Base-by-base conservation (phyloP, 2,888 invertebrate genomes). In the Habrosyne pyritoides region DNA sequence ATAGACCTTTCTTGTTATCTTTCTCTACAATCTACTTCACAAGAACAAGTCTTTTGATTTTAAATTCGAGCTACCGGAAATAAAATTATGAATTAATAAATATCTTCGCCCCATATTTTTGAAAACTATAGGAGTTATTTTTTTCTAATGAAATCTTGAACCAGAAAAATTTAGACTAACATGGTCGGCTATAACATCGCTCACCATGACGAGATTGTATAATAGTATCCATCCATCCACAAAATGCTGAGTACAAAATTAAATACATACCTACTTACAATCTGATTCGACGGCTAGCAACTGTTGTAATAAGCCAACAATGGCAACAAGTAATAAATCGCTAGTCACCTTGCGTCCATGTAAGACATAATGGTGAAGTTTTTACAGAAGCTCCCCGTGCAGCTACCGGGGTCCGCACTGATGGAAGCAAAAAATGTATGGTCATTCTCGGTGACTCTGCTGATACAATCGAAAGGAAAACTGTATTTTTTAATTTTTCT, bases 341-440 rank as follows among this genome's bases (percentile, higher is more conserved):
- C 76, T 73, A 78, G 79, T 81, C 80, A 84, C 73, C 71, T 71
- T 64, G 64, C 64, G 63, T 66, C 71, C 69, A 61, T 61, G 64
- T 60, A 66, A 73, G 71, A 71, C 67, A 80, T 81, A 79, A 79
- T 79, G 66, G 70, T 59, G 53, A 18, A 49, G 14, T 84, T 84
- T 84, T 82, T 85, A 80, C 71, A 69, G 64, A 63, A 71, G 74
- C 69, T 66, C 61, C n/a, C 67, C 65, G 60, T 71, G 61, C 69
- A 54, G 85, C 87, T 86, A 85, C 84, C 79, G 87, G 77, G 69
- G 75, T 74, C 79, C 79, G 81, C 80, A 68, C 63, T 79, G 80
- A 75, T 75, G 67, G 64, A 60, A 57, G 77, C 81, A 87, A 87
- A 89, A 89, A 88, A 86, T 66, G 61, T 60, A 60, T 70, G 67